phyloP scores from a whole-genome alignment of 2,113 vertebrate genomes.

The Mystacornis crossleyi region DNA sequence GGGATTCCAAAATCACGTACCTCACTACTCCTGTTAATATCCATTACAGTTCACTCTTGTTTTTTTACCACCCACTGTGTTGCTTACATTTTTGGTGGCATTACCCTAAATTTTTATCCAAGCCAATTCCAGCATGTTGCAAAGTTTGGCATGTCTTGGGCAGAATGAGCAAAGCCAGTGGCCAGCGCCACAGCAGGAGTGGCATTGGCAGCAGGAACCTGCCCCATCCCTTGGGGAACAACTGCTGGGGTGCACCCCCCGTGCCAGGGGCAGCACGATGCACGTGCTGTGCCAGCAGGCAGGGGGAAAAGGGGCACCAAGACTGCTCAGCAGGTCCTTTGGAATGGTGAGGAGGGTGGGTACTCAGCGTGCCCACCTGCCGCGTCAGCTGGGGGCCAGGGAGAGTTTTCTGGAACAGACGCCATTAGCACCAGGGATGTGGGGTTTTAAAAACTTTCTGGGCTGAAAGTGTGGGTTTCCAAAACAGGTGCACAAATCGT shows the following conservation, averaged over 20 bases:
- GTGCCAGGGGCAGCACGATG: fast-evolving
- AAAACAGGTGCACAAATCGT: background rate
- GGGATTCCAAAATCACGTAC: background rate
- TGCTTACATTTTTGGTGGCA: background rate
- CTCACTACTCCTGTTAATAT: background rate
- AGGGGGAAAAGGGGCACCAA: background rate
- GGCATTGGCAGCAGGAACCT: fast-evolving
- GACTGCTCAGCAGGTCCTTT: background rate
- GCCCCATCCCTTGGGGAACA: background rate
- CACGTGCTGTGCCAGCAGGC: fast-evolving
- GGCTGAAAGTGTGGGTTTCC: background rate
- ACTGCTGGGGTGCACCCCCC: fast-evolving
- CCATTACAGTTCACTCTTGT: background rate
- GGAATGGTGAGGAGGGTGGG: background rate
- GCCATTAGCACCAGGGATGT: background rate
- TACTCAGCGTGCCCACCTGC: fast-evolving
- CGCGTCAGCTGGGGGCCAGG: fast-evolving
- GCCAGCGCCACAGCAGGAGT: too few relatives aligned
- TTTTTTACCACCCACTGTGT: background rate
- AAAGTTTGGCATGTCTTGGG: background rate
- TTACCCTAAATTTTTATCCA: background rate
- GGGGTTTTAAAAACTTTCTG: background rate
- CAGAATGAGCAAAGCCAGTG: background rate
- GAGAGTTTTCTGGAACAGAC: background rate
- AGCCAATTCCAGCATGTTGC: fast-evolving